Percentiles rank a stretch among this genome's conserved stretches.
Evolutionary conservation across 2,113 vertebrate genomes (phyloP).

Genomic region (Cyprinodon tularosa): DNA sequence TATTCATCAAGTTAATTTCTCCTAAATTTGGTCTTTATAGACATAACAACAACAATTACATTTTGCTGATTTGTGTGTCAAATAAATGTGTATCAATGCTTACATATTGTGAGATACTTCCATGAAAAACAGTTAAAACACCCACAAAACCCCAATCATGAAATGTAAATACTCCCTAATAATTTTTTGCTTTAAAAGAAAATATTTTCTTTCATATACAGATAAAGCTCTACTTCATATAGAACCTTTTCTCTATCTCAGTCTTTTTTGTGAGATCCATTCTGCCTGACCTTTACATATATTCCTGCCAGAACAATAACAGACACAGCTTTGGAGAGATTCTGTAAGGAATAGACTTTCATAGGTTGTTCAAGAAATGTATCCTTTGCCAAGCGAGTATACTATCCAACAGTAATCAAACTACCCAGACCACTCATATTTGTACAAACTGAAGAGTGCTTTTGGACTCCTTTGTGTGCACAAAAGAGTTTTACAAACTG

Average conservation of each 20-base stretch:
- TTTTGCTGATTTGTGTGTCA: conserved; percentile 6
- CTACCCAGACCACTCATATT: conserved; percentile 40
- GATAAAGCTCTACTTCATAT: conserved; percentile 16
- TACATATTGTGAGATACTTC: conserved; percentile 15
- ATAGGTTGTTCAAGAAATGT: conserved; percentile 31
- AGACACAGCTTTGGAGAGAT: conserved; percentile 34
- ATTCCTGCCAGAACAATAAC: conserved; percentile 27
- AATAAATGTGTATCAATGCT: conserved; percentile 17
- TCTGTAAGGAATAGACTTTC: conserved; percentile 42
- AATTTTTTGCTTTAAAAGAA: background rate
- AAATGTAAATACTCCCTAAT: conserved; percentile 11
- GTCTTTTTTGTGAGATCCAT: conserved; percentile 20
- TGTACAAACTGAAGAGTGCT: background rate
- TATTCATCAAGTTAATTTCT: no score
- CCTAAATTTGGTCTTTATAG: no score
- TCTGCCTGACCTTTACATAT: conserved; percentile 54
- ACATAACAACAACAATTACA: background rate
- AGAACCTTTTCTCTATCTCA: conserved; percentile 11
- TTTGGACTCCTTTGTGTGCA: conserved; percentile 7
- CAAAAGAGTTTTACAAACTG: conserved; percentile 50
- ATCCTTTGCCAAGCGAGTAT: conserved; percentile 59
- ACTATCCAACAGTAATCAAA: conserved; percentile 61
- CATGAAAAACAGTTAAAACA: background rate
- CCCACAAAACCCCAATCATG: conserved; percentile 24
- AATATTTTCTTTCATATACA: background rate